Evolutionary conservation across 2,888 invertebrate genomes (phyloP).

Genomic region (Netelia melanura): DNA sequence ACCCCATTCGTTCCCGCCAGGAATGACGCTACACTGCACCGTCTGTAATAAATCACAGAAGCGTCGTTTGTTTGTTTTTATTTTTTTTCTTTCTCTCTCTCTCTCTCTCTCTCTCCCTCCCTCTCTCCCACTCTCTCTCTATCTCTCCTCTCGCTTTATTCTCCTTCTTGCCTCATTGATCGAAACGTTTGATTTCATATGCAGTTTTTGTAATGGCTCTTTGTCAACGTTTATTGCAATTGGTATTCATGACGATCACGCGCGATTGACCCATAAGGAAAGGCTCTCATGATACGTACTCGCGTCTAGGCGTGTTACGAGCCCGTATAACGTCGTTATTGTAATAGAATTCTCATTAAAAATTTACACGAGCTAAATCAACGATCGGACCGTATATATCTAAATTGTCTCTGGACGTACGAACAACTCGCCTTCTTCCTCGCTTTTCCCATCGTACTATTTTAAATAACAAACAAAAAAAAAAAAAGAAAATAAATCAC

Average conservation of each 20-base stretch:
- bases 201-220: conserved; percentile 49
- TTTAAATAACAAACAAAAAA: no score
- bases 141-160: conserved; percentile 2
- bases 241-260: conserved; percentile 61
- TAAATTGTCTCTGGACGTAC: no score
- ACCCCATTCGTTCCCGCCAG: conserved; percentile 55
- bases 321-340: conserved; percentile 24
- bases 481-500: no score
- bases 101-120: neutral
- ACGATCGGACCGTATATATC: no score
- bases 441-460: no score
- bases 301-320: conserved; percentile 32
- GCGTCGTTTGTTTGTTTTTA: neutral
- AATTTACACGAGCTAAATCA: conserved; percentile 2
- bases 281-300: conserved; percentile 24
- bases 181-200: conserved; percentile 40
- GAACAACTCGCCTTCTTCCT: no score
- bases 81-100: neutral
- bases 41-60: conserved; percentile 61
- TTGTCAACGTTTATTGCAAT: conserved; percentile 51
- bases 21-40: conserved; percentile 39
- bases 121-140: neutral
- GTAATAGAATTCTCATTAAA: conserved; percentile 19
- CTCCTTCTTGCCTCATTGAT: conserved; percentile 14
- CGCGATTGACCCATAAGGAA: conserved; percentile 57